A percentile compares a stretch with the other conserved stretches of the same genome.
phyloP scores from a whole-genome alignment of 2,888 invertebrate genomes.

The Drosophila parthenogenetica region DNA sequence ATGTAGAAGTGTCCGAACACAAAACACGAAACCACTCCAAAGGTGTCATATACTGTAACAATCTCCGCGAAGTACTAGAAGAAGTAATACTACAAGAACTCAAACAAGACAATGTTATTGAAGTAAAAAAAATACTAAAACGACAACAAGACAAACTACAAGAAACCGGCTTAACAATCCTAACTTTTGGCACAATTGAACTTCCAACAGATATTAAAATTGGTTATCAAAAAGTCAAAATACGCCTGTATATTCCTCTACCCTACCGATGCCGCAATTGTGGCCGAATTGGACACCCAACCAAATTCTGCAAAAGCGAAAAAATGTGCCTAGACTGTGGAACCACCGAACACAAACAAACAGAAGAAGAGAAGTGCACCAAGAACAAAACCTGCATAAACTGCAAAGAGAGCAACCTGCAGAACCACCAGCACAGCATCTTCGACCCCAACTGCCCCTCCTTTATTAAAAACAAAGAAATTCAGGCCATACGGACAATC shows the following conservation, averaged over 20 bases:
- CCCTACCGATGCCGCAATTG: too few species aligned
- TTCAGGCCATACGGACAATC: background rate
- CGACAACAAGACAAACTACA: slow-evolving; percentile 16
- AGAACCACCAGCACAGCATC: background rate
- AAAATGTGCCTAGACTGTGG: background rate
- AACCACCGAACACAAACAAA: background rate
- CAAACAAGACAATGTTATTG: slow-evolving; percentile 20
- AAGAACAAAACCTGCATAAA: background rate
- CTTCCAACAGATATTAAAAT: too few species aligned
- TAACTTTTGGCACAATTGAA: too few species aligned
- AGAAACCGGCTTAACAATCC: slow-evolving; percentile 35
- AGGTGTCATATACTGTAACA: background rate
- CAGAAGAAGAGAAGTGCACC: background rate
- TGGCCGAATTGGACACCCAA: too few species aligned
- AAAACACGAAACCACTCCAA: background rate
- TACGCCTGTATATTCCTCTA: background rate
- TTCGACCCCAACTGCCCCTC: background rate
- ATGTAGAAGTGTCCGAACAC: slow-evolving; percentile 1
- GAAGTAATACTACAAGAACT: slow-evolving; percentile 1
- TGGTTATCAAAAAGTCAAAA: background rate
- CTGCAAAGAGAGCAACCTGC: background rate
- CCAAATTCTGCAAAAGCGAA: slow-evolving; percentile 1
- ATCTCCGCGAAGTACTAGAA: background rate
- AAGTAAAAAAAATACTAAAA: slow-evolving; percentile 37
- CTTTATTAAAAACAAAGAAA: background rate